These are phyloP conservation scores for Anser cygnoides DNA, from an alignment of 2,113 vertebrate genomes.

Conservation along the genomic window DNA sequence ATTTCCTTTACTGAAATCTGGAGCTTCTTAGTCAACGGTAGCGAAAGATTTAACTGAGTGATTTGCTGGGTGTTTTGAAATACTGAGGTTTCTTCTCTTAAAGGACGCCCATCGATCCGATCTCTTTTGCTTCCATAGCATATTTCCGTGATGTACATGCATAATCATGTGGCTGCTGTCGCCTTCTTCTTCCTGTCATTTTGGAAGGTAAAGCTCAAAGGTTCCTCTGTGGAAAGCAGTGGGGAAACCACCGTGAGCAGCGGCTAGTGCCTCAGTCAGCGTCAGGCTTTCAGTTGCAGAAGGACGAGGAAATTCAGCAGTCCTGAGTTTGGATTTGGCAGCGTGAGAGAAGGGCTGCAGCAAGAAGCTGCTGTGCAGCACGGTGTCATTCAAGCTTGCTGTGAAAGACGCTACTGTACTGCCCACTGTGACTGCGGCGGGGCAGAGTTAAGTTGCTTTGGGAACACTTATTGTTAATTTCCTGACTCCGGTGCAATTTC, in stretches of 20 bases:
- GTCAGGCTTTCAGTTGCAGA: neutral
- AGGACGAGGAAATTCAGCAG: neutral
- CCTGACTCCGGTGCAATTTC: neutral
- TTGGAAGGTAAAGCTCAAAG: neutral
- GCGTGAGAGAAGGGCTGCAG: neutral
- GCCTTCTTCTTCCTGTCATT: neutral
- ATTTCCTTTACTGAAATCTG: neutral
- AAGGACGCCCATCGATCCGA: rapidly evolving
- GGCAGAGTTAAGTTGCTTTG: neutral
- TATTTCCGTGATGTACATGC: rapidly evolving
- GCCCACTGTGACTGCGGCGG: rapidly evolving
- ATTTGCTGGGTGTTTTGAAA: neutral
- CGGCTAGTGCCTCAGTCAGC: rapidly evolving
- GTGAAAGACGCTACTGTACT: neutral
- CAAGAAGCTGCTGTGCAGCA: neutral
- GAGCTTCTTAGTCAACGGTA: neutral
- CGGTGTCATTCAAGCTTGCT: neutral
- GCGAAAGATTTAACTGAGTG: neutral
- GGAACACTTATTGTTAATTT: neutral
- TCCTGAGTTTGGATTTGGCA: neutral
- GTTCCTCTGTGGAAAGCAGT: neutral
- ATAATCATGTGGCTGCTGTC: rapidly evolving
- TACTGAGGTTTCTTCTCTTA: neutral
- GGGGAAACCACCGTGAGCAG: neutral
- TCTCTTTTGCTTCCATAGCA: neutral